phyloP scores from a whole-genome alignment of 2,113 vertebrate species.

The Apteryx mantelli region DNA sequence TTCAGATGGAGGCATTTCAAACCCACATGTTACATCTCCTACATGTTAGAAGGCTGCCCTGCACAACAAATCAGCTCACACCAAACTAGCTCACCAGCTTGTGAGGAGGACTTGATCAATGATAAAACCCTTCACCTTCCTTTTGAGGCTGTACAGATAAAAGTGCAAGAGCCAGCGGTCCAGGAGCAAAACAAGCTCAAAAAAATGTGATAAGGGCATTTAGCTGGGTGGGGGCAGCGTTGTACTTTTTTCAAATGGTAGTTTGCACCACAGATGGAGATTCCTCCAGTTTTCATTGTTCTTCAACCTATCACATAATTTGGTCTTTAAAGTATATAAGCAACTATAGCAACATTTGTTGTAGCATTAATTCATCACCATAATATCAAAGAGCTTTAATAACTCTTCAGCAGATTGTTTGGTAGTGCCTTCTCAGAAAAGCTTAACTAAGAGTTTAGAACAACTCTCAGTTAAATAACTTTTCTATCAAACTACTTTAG shows the following conservation, averaged over 20 bases:
- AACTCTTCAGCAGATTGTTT: neutral
- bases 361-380: neutral
- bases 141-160: too few species aligned
- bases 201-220: too few species aligned
- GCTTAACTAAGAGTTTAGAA: neutral
- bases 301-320: neutral
- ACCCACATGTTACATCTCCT: neutral
- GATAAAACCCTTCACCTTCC: too few species aligned
- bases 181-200: too few species aligned
- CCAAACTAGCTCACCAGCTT: neutral
- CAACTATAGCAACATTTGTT: neutral
- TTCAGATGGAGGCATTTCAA: neutral
- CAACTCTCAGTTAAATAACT: neutral
- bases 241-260: neutral
- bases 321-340: neutral
- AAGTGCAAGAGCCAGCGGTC: too few species aligned
- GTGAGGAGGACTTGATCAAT: too few species aligned
- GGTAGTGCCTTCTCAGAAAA: neutral
- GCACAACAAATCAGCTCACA: neutral
- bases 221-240: too few species aligned
- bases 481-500: neutral
- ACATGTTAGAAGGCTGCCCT: neutral
- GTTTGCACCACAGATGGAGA: neutral
- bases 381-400: neutral
- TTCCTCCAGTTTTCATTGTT: neutral